phyloP scores from a whole-genome alignment of 1,140 invertebrate genomes.

The Monochamus saltuarius region DNA sequence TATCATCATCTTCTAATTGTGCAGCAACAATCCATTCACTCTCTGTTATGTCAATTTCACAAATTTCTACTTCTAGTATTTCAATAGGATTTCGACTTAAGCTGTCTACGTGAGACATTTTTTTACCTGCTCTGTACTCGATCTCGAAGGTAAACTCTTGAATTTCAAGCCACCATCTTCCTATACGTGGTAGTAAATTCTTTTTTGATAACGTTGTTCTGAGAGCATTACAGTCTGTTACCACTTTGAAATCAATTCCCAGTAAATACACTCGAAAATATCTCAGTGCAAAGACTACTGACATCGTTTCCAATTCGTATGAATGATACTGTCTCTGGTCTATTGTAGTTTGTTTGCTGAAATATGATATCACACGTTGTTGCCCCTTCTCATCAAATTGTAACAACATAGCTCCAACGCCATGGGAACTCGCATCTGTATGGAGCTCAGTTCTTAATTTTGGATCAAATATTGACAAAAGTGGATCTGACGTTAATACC shows the following conservation, averaged over 20 bases:
- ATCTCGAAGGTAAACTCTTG: slow-evolving; percentile 42
- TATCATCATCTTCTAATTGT: too few relatives aligned
- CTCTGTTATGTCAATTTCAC: too few relatives aligned
- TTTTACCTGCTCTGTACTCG: slow-evolving; percentile 30
- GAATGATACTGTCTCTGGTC: slow-evolving; percentile 3
- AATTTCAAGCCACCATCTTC: slow-evolving; percentile 44
- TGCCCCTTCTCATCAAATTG: background rate
- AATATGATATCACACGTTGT: background rate
- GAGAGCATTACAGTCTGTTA: slow-evolving; percentile 7
- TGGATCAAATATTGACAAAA: too few relatives aligned
- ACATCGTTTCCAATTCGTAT: slow-evolving; percentile 43
- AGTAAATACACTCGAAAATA: slow-evolving; percentile 50
- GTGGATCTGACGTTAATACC: too few relatives aligned
- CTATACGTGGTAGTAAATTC: slow-evolving; percentile 28
- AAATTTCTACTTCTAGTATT: too few relatives aligned
- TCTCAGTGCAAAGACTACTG: slow-evolving; percentile 46
- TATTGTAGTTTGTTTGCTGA: slow-evolving; percentile 2
- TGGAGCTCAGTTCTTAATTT: too few relatives aligned
- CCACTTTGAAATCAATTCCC: slow-evolving; percentile 47
- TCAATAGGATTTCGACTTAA: slow-evolving; percentile 30
- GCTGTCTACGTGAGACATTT: slow-evolving; percentile 39
- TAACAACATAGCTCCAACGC: slow-evolving; percentile 3
- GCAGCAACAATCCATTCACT: too few relatives aligned
- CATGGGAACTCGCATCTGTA: background rate
- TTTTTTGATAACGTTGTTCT: background rate